Percentiles rank a stretch among this genome's conserved stretches.
Conservation (phyloP, 1,140 invertebrate species). For the Anthonomus grandis region DNA sequence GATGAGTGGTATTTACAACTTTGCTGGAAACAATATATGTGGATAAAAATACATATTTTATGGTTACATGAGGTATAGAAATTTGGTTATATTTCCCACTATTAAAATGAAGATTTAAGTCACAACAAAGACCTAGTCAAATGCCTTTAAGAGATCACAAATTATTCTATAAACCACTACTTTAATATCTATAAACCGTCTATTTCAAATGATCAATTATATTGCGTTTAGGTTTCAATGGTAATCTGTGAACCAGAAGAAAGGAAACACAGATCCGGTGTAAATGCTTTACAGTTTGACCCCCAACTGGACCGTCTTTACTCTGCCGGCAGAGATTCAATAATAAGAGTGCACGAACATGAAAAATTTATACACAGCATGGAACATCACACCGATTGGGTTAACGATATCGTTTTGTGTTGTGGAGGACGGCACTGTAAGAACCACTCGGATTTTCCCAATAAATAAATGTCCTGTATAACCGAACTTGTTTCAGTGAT, state of each 20-base stretch:
- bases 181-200: neutral
- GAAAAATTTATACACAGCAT: constrained; percentile 92
- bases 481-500: constrained; percentile 85
- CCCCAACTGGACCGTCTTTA: constrained; percentile 83
- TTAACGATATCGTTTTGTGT: constrained; percentile 98
- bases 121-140: too few species aligned
- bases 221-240: constrained; percentile 80
- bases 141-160: neutral
- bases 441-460: too few species aligned
- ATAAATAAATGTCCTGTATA: too few species aligned
- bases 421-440: constrained; percentile 92
- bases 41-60: too few species aligned
- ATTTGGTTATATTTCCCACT: too few species aligned
- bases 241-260: constrained; percentile 97
- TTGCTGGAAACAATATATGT: too few species aligned
- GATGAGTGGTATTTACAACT: too few species aligned
- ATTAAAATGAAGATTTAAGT: too few species aligned
- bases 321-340: constrained; percentile 96
- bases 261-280: constrained; percentile 87
- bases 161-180: neutral
- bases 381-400: constrained; percentile 99
- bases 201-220: neutral
- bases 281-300: constrained; percentile 95
- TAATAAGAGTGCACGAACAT: constrained; percentile 95
- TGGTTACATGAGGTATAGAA: too few species aligned